phyloP scores from a whole-genome alignment of 2,113 vertebrate species.

The Lamprotornis superbus region DNA sequence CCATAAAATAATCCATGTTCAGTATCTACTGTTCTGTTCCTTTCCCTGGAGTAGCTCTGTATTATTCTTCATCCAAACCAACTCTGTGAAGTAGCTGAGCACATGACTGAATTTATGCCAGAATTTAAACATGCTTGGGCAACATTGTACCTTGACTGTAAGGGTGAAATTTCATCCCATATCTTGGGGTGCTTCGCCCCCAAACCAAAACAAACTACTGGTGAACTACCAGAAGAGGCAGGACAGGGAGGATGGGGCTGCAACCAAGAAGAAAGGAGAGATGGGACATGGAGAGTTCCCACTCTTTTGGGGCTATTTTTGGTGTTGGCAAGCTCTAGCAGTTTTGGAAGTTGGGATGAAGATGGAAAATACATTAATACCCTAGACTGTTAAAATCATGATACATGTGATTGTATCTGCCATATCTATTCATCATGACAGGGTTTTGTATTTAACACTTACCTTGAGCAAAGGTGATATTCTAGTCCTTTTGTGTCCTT shows the following conservation, averaged over 20 bases:
- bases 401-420: background rate
- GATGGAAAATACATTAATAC: background rate
- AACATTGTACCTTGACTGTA: background rate
- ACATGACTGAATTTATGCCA: background rate
- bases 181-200: no score
- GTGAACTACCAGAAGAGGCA: background rate
- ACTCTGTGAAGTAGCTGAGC: fast-evolving
- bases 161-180: background rate
- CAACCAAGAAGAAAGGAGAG: background rate
- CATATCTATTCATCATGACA: background rate
- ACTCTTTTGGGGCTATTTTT: background rate
- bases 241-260: background rate
- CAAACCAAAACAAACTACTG: background rate
- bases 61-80: background rate
- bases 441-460: background rate
- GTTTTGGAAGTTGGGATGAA: background rate
- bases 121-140: background rate
- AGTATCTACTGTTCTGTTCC: background rate
- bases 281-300: background rate
- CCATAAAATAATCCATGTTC: background rate
- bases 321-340: background rate
- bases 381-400: background rate
- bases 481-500: background rate
- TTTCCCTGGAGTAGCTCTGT: background rate
- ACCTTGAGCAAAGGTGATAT: background rate